Percentiles rank a stretch among this genome's conserved stretches.
phyloP scores from a whole-genome alignment of 2,113 vertebrate species.

The Anarhynchus alexandrinus region DNA sequence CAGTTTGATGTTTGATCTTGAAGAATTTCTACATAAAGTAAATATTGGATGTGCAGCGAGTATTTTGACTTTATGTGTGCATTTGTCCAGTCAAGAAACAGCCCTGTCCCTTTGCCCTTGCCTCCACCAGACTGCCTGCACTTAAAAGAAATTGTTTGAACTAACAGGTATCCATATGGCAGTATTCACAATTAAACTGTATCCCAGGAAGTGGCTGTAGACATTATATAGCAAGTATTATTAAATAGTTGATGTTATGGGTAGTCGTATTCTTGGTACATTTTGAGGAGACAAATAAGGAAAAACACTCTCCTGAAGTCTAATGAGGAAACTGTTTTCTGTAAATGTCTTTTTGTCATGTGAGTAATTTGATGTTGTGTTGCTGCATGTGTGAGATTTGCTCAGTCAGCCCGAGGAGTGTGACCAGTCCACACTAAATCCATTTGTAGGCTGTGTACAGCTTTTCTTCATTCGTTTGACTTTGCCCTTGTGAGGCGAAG shows the following conservation, averaged over 20 bases:
- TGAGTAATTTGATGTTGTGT: background rate
- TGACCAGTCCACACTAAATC: background rate
- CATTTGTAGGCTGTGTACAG: background rate
- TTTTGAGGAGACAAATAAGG: background rate
- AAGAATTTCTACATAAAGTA: background rate
- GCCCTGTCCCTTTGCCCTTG: background rate
- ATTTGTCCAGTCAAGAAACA: background rate
- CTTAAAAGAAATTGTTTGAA: background rate
- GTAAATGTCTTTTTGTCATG: background rate
- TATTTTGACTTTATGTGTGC: background rate
- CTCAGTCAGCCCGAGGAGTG: background rate
- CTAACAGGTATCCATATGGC: background rate
- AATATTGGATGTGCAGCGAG: background rate
- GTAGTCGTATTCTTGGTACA: background rate
- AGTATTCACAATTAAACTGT: background rate
- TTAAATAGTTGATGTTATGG: background rate
- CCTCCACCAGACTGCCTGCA: background rate
- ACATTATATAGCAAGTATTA: background rate
- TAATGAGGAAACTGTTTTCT: background rate
- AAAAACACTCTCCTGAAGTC: background rate
- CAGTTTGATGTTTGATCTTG: slow-evolving; percentile 12
- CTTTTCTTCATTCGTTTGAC: rapidly evolving
- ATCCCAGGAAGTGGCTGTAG: background rate
- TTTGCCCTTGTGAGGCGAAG: background rate
- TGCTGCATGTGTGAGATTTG: background rate